Evolutionary conservation across 2,797 vertebrate genomes (phyloP).

Genomic region (Phrynocephalus vlangalii): DNA sequence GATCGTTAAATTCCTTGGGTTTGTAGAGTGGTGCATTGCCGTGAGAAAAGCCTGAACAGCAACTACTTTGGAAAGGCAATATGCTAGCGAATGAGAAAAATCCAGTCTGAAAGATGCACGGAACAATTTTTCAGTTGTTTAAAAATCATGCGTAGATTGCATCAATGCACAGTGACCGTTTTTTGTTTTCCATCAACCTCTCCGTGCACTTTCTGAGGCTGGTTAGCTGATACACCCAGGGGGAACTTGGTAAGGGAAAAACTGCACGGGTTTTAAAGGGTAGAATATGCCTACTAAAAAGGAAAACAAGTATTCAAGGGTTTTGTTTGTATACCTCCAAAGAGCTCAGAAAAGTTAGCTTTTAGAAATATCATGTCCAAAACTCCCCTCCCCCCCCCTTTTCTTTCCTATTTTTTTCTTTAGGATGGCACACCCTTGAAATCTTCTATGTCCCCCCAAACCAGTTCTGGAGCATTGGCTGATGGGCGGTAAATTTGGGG

Average conservation of each 20-base stretch:
- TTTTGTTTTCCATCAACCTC: slow-evolving; percentile 32
- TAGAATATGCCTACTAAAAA: slow-evolving; percentile 43
- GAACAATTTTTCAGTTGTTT: slow-evolving; percentile 60
- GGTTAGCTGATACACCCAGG: slow-evolving; percentile 28
- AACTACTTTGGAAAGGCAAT: slow-evolving; percentile 65
- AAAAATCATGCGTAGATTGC: slow-evolving; percentile 55
- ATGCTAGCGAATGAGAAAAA: slow-evolving; percentile 56
- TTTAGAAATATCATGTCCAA: background rate
- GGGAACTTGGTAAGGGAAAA: slow-evolving; percentile 29
- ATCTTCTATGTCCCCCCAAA: background rate
- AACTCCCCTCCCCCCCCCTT: background rate
- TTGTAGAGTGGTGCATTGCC: slow-evolving; percentile 63
- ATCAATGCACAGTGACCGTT: slow-evolving; percentile 16
- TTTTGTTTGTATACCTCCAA: background rate
- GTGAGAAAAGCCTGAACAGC: slow-evolving; percentile 68
- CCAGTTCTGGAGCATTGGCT: background rate
- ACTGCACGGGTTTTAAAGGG: slow-evolving; percentile 29
- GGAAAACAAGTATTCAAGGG: background rate
- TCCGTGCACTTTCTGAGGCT: slow-evolving; percentile 27
- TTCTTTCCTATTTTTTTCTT: background rate
- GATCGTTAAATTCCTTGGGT: too few relatives aligned
- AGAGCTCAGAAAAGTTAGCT: background rate
- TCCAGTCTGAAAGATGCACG: slow-evolving; percentile 40
- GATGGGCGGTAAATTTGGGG: too few relatives aligned
- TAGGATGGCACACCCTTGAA: background rate